These are phyloP conservation scores for Hydrolagus affinis DNA, from an alignment of 2,113 vertebrate species.

Conservation along the genomic window DNA sequence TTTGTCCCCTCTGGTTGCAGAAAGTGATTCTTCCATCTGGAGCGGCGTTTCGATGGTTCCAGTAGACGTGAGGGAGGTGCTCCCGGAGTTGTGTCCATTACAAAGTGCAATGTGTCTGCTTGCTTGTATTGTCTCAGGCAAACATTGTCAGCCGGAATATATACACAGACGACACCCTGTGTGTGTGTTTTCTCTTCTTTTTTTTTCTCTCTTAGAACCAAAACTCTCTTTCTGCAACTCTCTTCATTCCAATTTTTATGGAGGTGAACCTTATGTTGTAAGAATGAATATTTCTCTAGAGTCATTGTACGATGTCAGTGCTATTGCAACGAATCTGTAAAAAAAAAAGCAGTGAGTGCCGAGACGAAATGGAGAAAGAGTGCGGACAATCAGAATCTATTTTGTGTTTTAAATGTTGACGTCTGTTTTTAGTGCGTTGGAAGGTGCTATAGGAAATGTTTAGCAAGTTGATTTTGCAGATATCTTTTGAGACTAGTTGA, in stretches of 20 bases:
- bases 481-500: constrained; percentile 31
- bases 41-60: constrained; percentile 97
- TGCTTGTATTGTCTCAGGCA: constrained; percentile 87
- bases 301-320: constrained; percentile 32
- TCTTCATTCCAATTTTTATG: constrained; percentile 98
- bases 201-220: constrained; percentile 93
- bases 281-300: constrained; percentile 31
- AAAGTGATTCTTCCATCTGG: constrained; percentile 99
- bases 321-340: constrained; percentile 31
- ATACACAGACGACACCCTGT: constrained; percentile 73
- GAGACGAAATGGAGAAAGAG: constrained; percentile 27
- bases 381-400: constrained; percentile 30
- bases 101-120: constrained; percentile 91
- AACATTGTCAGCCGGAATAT: constrained; percentile 88
- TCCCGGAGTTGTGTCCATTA: constrained; percentile 95
- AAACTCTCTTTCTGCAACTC: constrained; percentile 95
- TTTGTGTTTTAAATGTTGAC: constrained; percentile 30
- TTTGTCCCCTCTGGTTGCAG: constrained; percentile 64
- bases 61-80: constrained; percentile 70
- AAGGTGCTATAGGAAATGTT: constrained; percentile 28
- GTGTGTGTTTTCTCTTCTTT: no score
- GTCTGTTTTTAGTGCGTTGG: constrained; percentile 25
- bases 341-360: constrained; percentile 30
- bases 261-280: constrained; percentile 32
- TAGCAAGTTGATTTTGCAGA: constrained; percentile 31